Evolutionary conservation across 2,113 vertebrate species (phyloP), one percentile per base, ranked within the genome.

Genomic region (Mus musculus): DNA sequence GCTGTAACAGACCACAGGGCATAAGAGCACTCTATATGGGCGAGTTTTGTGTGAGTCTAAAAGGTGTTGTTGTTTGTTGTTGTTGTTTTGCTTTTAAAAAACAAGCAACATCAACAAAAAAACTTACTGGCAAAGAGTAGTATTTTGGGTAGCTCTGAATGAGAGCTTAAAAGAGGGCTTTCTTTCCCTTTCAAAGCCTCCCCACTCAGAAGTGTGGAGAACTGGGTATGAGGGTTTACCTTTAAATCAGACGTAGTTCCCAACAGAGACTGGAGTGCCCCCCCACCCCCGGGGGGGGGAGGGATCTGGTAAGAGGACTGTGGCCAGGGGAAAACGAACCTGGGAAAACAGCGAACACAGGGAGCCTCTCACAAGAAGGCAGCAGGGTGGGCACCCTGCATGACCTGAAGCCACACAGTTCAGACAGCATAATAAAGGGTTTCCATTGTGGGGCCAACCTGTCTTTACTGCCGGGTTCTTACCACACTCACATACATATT

Each of bases 401-500:
- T 86, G 76, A 95, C 59, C 28, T 12, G 90, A 85, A 93, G 94
- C 85, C 85, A 46, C 76, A 16, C 3, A 42, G 76, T 46, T 46
- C 33, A 54, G 72, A 80, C 84, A 59, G 90, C n/a, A 77, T 77
- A 78, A 86, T 33, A 93, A 93, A 88, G 69, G n/a, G 16, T 76
- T 92, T 52, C 96, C 82, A 80, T 87, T 95, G 96, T 82, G 78
- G 71, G 86, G 86, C 72, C 75, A 86, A 72, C 61, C 59, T 28
- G 7, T 95, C 63, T 94, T 95, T 92, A 89, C 93, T 89, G 90
- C 90, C 88, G 1, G 89, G 93, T 80, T 95, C 96, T 93, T 90
- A 91, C 97, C 93, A 96, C 84, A n/a, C 69, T 96, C 95, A 80
- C 89, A 96, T 93, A 91, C 96, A 91, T 97, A 96, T 95, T 97